Base-by-base conservation (phyloP, 2,113 vertebrate genomes). In the Zootoca vivipara region DNA sequence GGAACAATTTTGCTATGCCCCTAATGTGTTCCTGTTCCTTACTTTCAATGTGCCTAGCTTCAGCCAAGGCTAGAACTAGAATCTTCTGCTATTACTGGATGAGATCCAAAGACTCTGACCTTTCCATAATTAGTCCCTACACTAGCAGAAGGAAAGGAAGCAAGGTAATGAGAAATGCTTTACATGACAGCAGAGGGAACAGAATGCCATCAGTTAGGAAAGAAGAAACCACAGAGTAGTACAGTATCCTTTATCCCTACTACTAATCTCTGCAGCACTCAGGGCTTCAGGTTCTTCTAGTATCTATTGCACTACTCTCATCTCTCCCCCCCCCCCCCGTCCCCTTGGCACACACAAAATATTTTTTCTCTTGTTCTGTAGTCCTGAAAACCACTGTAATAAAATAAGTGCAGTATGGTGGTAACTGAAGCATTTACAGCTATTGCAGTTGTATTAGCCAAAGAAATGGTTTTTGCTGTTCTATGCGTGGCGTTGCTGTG, bases 111-210 rank as follows among this genome's bases (percentile, higher is more conserved):
- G 7, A 33, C 15, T 35, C 42, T 78, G 40, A 69, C 42, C 42
- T 69, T 86, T 52, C 40, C 65, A 70, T 86, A 81, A 82, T 82
- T 81, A 73, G 56, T 74, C 73, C 69, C 56, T 42, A 74, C 38
- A 70, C 30, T 7, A 26, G 12, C 35, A 74, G 28, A 82, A 64
- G 24, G 78, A 40, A 87, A 87, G 24, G 26, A 73, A 62, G 35
- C 28, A 69, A 58, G 30, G 18, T 78, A 86, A 78, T 65, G 38
- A 35, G 16, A 77, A 58, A 40, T 12, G 30, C 65, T 69, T 56
- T 42, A 40, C 52, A 35, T 52, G 33, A 42, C 28, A 58, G 5
- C 52, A 79, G 18, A 83, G 38, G 24, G 30, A 35, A 65, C 18
- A 28, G 42, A 74, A 87, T 62, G 26, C 22, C 22, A 77, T 40